A percentile compares a stretch with the other conserved stretches of the same genome.
Conservation (phyloP, 2,113 vertebrate genomes). For the Pardalotus punctatus region DNA sequence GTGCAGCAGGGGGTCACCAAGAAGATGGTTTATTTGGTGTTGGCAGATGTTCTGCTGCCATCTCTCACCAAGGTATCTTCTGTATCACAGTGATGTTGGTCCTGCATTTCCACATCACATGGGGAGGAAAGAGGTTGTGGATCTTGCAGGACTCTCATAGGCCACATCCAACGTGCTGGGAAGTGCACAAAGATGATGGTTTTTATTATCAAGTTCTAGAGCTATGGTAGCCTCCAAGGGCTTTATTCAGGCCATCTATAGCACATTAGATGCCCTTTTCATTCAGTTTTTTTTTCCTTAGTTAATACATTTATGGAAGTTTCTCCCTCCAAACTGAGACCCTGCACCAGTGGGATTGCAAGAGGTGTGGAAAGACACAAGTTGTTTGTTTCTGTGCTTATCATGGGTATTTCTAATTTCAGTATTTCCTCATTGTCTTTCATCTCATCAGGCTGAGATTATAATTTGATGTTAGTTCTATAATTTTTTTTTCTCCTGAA, state of each 20-base stretch:
- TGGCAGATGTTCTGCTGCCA: background rate
- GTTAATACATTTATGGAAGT: background rate
- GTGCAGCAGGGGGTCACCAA: background rate
- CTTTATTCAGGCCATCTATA: background rate
- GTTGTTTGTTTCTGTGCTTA: background rate
- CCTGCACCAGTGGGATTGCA: background rate
- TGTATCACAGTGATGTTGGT: background rate
- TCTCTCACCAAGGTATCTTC: background rate
- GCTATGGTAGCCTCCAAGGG: background rate
- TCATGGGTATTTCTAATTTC: background rate
- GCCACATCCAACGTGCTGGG: rapidly evolving
- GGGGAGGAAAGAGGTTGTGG: background rate
- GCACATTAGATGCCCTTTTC: background rate
- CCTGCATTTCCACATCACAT: background rate
- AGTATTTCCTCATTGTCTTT: background rate
- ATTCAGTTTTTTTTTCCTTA: background rate
- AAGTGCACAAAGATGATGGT: rapidly evolving
- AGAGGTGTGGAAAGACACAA: background rate
- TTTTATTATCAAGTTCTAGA: background rate
- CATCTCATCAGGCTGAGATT: background rate
- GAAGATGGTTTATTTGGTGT: background rate
- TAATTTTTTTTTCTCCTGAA: background rate
- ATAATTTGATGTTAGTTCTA: background rate
- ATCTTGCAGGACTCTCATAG: background rate
- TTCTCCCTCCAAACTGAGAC: background rate